Evolutionary conservation across 2,113 vertebrate species (phyloP).

Genomic region (Podilymbus podiceps): DNA sequence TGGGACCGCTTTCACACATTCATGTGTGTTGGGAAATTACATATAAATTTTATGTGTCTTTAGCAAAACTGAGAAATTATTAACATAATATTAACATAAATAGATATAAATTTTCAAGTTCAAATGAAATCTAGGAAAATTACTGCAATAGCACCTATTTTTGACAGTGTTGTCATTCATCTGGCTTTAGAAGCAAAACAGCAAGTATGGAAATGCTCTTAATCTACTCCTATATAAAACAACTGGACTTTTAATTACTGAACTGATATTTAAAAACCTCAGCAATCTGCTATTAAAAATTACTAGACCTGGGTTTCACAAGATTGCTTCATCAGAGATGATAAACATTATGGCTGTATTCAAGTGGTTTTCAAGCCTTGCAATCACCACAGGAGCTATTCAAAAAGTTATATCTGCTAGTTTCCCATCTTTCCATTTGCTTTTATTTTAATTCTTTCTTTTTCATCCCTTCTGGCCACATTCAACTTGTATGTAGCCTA

Average conservation of each 20-base stretch:
- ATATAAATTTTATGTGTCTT: conserved; percentile 1
- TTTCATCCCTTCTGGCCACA: background rate
- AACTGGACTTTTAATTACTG: conserved; percentile 12
- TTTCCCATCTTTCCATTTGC: background rate
- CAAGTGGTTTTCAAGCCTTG: conserved; percentile 15
- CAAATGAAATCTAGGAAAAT: background rate
- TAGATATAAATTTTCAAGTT: background rate
- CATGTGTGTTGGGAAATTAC: background rate
- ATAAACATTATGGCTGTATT: background rate
- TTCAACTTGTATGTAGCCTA: background rate
- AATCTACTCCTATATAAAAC: background rate
- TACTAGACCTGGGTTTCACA: background rate
- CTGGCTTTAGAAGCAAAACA: background rate
- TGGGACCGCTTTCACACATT: background rate
- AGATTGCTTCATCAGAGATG: background rate
- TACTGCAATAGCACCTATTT: background rate
- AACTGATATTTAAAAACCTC: background rate
- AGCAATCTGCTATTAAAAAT: background rate
- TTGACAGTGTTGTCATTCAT: background rate
- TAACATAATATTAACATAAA: background rate
- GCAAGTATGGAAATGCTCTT: background rate
- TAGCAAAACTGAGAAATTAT: background rate
- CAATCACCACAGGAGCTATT: background rate
- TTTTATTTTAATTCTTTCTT: background rate
- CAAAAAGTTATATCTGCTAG: background rate